Base-by-base conservation (phyloP, 2,888 invertebrate genomes). In the Macrosiphum euphorbiae region DNA sequence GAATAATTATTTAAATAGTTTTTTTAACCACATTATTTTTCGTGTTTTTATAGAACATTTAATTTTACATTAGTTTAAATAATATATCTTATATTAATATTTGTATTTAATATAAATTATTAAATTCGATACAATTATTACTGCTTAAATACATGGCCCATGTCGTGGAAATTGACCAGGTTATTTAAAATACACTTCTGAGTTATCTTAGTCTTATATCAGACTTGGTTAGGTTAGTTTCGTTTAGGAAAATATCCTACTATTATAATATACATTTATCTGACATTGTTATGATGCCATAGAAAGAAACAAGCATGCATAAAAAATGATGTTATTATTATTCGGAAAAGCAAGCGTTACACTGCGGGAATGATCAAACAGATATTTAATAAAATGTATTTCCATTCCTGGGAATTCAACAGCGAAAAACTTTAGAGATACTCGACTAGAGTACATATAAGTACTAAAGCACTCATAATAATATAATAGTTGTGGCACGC, bases 391-490 rank as follows among this genome's bases (percentile, higher is more conserved):
- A 52, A 88, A 28, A 35, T 35, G n/a, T 52, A 35, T 28, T 52
- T 35, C 24, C 10, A 52, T 35, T 35, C 11, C 52, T 7, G 11
- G 20, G 44, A 61, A 58, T 89, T 89, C 61, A 61, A 61, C n/a
- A 28, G 20, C 35, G 35, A 44, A 88, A 61, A 89, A 61, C 89
- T 16, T n/a, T 61, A 58, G 55, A 26, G 28, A 44, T 28, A 89
- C 89, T 89, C 89, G 61, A 61, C 89, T 58, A n/a, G 16, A 61
- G 89, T n/a, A n/a, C 61, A 61, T 44, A n/a, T 86, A 86, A 47
- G 28, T 26, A 86, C 28, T 44, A 85, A 85, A 44, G 44, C 44
- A 85, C 41, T 85, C 41, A 44, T 85, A 85, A 85, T 85, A 85
- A 85, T 52, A 88, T 61, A 41, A 47, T 89, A 89, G 47, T 47